A percentile compares a stretch with the other conserved stretches of the same genome.
These are phyloP conservation scores for Drosophila atroscutellata DNA, from an alignment of 2,888 invertebrate genomes.

Conservation along the genomic window DNA sequence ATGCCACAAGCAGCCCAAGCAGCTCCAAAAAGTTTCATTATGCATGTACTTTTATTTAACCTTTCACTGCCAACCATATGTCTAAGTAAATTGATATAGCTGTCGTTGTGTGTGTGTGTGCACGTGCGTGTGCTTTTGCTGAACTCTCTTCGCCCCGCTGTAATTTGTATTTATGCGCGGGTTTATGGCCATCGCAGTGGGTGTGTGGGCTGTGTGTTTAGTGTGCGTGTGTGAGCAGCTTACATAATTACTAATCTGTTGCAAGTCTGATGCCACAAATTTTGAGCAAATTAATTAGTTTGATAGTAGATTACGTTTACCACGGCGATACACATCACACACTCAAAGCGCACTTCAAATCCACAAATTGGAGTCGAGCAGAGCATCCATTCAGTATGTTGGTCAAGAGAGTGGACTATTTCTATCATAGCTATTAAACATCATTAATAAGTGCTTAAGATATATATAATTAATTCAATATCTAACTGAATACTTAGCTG, in stretches of 20 bases:
- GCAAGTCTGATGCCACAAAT: constrained; percentile 63
- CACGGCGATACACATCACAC: constrained; percentile 19
- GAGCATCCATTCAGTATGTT: not conserved
- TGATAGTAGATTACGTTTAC: constrained; percentile 37
- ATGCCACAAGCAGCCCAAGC: not conserved
- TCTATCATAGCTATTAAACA: not conserved
- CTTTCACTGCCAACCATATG: constrained; percentile 62
- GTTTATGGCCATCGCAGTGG: constrained; percentile 57
- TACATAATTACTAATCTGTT: constrained; percentile 76
- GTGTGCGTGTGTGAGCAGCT: constrained; percentile 18
- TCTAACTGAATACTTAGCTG: not conserved
- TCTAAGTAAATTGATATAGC: constrained; percentile 71
- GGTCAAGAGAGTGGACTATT: not conserved
- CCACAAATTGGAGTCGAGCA: not conserved
- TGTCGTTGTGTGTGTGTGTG: constrained; percentile 3
- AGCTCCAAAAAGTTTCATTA: constrained; percentile 57
- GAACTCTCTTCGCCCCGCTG: constrained; percentile 36
- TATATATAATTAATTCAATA: not conserved
- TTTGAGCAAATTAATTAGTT: constrained; percentile 70
- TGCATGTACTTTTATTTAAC: constrained; percentile 75
- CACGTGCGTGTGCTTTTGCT: constrained; percentile 6
- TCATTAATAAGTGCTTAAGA: not conserved
- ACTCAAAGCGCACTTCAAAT: constrained; percentile 6
- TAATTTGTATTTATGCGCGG: constrained; percentile 78
- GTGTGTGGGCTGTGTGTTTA: constrained; percentile 16